Evolutionary conservation across 2,888 invertebrate species (phyloP), one percentile per base, ranked within the genome.

Genomic region (Onchidella celtica): DNA sequence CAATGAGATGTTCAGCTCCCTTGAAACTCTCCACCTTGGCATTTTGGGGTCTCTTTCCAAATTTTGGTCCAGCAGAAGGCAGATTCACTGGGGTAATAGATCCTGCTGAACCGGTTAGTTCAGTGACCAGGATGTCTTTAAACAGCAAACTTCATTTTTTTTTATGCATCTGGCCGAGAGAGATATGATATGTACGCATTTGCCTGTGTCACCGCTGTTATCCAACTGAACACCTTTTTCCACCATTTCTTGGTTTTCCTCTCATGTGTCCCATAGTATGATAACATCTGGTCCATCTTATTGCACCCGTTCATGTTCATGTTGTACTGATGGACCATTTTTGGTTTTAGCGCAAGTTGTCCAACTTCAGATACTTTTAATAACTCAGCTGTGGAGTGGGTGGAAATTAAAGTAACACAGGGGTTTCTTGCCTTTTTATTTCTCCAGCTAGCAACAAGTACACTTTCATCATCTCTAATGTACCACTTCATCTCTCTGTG

Each of bases 161-260:
- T 66, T 21, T 11, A 29, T 32, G 21, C 32, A 14, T 14, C 34
- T 32, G 66, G 66, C 27, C 21, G 17, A 24, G 66, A 27, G 29
- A 66, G 66, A 29, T 11, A 66, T 9, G 32, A 17, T 3, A 66
- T 66, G 66, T 70, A n/a, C 38, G 24, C 24, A 40, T 40, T 70
- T n/a, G 38, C 70, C 38, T 70, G 70, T n/a, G 40, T 29, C 21
- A 38, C 47, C 24, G 36, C 70, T 3, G 24, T 34, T 24, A 36
- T 70, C 70, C 70, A 70, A 27, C 17, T n/a, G 11, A 38, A 70
- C 27, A 40, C 27, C 34, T 38, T 70, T 70, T 70, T 70, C 70
- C 70, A 70, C 70, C 70, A 70, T 70, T 70, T 70, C 70, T 40
- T 40, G 47, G 40, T 70, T 70, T 70, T 70, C 21, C 70, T 21